Evolutionary conservation across 2,888 invertebrate species (phyloP).

Genomic region (Campoplex nolae): DNA sequence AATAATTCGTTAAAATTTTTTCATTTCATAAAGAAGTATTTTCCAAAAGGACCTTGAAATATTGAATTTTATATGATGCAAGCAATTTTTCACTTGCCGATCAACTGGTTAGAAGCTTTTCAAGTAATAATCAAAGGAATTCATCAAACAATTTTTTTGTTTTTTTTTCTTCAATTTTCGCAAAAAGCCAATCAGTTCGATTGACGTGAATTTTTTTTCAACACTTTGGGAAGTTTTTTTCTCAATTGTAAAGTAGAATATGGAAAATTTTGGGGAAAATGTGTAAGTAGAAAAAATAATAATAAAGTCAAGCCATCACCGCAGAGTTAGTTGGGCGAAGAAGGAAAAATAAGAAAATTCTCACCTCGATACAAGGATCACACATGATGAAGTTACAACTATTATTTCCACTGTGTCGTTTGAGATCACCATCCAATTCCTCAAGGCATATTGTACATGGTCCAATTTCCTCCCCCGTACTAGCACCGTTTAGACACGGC

Average conservation of each 20-base stretch:
- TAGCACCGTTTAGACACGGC: conserved; percentile 74
- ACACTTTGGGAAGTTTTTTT: not conserved
- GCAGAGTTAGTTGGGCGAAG: not conserved
- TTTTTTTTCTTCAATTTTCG: no score
- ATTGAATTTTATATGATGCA: no score
- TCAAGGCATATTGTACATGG: conserved; percentile 88
- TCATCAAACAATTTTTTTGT: no score
- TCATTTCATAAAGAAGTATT: not conserved
- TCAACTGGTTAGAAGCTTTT: no score
- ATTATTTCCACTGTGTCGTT: conserved; percentile 87
- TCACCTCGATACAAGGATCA: conserved; percentile 87
- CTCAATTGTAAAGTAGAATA: not conserved
- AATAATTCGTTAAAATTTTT: conserved; percentile 19
- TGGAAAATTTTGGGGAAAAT: not conserved
- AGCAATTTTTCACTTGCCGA: no score
- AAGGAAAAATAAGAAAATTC: conserved; percentile 39
- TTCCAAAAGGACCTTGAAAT: not conserved
- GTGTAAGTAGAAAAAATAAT: not conserved
- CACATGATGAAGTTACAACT: conserved; percentile 86
- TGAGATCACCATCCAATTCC: conserved; percentile 86
- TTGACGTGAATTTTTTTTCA: no score
- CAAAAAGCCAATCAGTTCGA: no score
- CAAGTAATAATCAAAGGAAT: no score
- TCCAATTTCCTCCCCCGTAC: conserved; percentile 79
- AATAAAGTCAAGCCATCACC: conserved; percentile 26